phyloP scores from a whole-genome alignment of 1,140 invertebrate genomes.

The Neomicropteryx cornuta region DNA sequence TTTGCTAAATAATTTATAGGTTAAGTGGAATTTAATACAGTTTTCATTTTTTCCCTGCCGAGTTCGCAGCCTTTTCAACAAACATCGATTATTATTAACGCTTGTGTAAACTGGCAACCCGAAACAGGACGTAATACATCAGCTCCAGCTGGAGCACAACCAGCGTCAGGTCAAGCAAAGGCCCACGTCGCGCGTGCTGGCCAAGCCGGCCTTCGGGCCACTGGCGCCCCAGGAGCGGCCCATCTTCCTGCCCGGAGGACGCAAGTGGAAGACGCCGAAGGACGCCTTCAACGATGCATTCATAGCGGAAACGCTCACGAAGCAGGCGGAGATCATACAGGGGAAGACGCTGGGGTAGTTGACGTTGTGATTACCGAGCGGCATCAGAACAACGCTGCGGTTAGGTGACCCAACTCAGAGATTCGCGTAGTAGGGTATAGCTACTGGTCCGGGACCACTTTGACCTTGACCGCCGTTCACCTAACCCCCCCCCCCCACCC shows the following conservation, averaged over 20 bases:
- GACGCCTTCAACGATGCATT: conserved; percentile 70
- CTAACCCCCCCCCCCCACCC: no score
- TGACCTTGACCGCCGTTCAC: no score
- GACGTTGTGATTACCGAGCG: no score
- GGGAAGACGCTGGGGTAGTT: conserved; percentile 62
- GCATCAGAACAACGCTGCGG: no score
- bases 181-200: conserved; percentile 21
- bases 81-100: no score
- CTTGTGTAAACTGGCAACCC: not conserved
- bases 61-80: no score
- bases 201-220: conserved; percentile 41
- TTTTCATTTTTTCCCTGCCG: no score
- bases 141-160: conserved; percentile 32
- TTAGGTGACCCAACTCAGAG: no score
- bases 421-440: no score
- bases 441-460: no score
- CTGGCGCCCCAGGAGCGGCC: conserved; percentile 41
- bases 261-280: conserved; percentile 61
- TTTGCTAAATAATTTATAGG: no score
- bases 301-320: conserved; percentile 61
- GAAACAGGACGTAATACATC: conserved; percentile 30
- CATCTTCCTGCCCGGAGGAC: conserved; percentile 52
- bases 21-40: no score
- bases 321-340: conserved; percentile 63
- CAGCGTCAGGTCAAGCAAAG: conserved; percentile 28